Conservation (phyloP, 2,888 invertebrate species). For the Dyspetes luteomarginatus region DNA sequence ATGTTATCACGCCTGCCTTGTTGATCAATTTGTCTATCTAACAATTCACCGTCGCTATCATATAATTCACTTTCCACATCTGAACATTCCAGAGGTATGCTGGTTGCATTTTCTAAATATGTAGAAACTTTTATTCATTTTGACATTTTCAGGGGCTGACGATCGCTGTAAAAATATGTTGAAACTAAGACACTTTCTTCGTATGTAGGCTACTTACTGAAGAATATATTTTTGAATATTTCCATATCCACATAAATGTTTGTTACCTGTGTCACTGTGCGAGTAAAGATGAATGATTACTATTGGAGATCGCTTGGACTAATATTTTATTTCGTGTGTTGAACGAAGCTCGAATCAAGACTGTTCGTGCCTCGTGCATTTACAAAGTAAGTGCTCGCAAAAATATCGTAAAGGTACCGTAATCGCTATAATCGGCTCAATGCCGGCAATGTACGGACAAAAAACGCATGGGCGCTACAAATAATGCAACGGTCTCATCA, state of each 20-base stretch:
- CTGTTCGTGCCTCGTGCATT: not conserved
- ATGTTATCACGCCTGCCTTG: conserved; percentile 56
- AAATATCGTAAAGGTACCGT: too few species aligned
- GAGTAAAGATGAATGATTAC: too few species aligned
- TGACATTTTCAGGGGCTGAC: conserved; percentile 63
- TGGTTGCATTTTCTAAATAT: conserved; percentile 65
- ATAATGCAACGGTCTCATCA: too few species aligned
- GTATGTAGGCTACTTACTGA: conserved; percentile 14
- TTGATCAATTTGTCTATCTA: conserved; percentile 54
- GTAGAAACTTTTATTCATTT: conserved; percentile 63
- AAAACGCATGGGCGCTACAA: too few species aligned
- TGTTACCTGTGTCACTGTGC: too few species aligned
- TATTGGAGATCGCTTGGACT: too few species aligned
- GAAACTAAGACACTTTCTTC: conserved; percentile 31
- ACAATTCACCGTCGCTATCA: conserved; percentile 60
- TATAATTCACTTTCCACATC: conserved; percentile 66
- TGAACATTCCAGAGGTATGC: conserved; percentile 60
- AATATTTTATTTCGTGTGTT: conserved; percentile 31
- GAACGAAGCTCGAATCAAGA: conserved; percentile 14
- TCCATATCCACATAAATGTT: too few species aligned
- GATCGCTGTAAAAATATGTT: conserved; percentile 49
- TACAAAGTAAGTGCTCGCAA: too few species aligned
- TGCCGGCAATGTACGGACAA: conserved; percentile 2
- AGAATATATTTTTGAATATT: too few species aligned
- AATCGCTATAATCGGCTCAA: too few species aligned